Evolutionary conservation across 2,113 vertebrate genomes (phyloP).

Genomic region (Monopterus albus): DNA sequence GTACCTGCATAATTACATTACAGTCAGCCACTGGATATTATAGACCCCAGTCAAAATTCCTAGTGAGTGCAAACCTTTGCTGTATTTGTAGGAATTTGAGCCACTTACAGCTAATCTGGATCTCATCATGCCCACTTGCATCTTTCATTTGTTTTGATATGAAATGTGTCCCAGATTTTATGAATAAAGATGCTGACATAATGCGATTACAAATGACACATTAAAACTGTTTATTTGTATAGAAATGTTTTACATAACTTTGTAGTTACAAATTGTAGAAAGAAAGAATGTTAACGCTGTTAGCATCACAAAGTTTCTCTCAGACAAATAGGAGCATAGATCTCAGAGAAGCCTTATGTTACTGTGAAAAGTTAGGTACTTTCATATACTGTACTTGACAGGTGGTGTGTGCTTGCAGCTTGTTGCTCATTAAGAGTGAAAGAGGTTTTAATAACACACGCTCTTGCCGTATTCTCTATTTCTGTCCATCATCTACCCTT

Average conservation of each 20-base stretch:
- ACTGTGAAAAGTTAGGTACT: slow-evolving; percentile 74
- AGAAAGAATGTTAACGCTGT: slow-evolving; percentile 78
- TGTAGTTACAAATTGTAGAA: slow-evolving; percentile 81
- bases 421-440: slow-evolving; percentile 52
- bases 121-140: neutral
- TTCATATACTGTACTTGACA: slow-evolving; percentile 51
- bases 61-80: neutral
- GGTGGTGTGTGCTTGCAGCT: slow-evolving; percentile 48
- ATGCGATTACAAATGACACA: slow-evolving; percentile 54
- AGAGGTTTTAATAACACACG: slow-evolving; percentile 35
- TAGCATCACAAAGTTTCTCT: slow-evolving; percentile 72
- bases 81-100: neutral
- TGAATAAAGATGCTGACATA: slow-evolving; percentile 10
- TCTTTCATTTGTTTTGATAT: no score
- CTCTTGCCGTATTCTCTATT: slow-evolving; percentile 46
- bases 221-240: slow-evolving; percentile 82
- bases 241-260: slow-evolving; percentile 81
- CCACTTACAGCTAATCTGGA: no score
- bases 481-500: slow-evolving; percentile 54
- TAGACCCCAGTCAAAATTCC: neutral
- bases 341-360: slow-evolving; percentile 67
- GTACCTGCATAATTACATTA: no score
- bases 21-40: no score
- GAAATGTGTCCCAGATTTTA: neutral
- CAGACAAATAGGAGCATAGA: slow-evolving; percentile 60